Evolutionary conservation across 2,113 vertebrate genomes (phyloP).

Genomic region (Chloroceryle aenea): DNA sequence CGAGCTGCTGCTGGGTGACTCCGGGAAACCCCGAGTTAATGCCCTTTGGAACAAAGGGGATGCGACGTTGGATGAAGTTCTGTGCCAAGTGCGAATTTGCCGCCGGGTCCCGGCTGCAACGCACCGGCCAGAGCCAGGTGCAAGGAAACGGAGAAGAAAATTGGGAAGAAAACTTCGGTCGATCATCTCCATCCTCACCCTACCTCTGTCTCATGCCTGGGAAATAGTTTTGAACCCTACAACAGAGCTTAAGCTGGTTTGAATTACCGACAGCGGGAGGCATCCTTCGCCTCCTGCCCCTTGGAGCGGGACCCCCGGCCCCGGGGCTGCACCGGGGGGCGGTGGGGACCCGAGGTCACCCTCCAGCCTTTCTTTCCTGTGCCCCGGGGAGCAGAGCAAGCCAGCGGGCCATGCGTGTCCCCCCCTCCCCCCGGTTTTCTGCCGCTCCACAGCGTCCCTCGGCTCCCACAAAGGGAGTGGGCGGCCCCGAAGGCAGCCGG

Average conservation of each 20-base stretch:
- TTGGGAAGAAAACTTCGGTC: not conserved
- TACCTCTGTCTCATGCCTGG: not conserved
- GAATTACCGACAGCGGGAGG: not conserved
- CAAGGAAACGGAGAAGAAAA: too few relatives aligned
- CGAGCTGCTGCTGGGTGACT: accelerated
- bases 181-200: not conserved
- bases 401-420: not conserved
- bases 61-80: not conserved
- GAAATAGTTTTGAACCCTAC: not conserved
- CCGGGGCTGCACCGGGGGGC: not conserved
- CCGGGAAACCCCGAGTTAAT: not conserved
- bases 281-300: not conserved
- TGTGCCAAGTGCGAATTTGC: not conserved
- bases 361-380: not conserved
- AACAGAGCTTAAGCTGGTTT: not conserved
- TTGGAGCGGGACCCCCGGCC: not conserved
- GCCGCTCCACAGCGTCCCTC: not conserved
- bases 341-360: not conserved
- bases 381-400: not conserved
- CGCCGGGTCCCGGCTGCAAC: not conserved
- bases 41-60: not conserved
- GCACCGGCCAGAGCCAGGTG: not conserved
- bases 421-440: not conserved
- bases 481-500: not conserved
- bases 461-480: not conserved